Evolutionary conservation across 2,797 vertebrate species (phyloP).

Genomic region (Glossophaga mutica): DNA sequence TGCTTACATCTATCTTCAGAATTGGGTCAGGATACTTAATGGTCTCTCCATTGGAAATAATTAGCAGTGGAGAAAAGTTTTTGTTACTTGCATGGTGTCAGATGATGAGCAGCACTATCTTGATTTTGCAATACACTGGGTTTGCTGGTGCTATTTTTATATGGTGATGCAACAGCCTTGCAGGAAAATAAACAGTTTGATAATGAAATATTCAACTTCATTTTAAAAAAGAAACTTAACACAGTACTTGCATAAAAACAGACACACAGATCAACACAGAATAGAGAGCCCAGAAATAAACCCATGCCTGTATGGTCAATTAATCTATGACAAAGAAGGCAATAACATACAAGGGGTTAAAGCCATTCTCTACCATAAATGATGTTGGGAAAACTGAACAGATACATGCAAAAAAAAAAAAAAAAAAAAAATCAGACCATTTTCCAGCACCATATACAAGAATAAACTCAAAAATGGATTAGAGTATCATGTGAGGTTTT

Average conservation of each 20-base stretch:
- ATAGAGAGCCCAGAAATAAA: not conserved
- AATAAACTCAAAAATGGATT: not conserved
- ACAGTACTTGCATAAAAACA: not conserved
- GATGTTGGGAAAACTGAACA: not conserved
- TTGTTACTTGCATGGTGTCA: not conserved
- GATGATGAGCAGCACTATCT: not conserved
- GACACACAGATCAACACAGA: not conserved
- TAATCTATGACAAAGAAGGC: not conserved
- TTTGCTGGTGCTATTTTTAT: not conserved
- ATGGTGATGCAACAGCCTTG: not conserved
- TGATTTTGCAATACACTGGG: not conserved
- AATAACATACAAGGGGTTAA: not conserved
- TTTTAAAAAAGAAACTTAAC: not conserved
- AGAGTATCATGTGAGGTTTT: not conserved
- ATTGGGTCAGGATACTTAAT: not conserved
- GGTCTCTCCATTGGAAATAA: not conserved
- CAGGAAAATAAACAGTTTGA: not conserved
- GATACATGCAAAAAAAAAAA: not conserved
- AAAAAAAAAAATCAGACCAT: not conserved
- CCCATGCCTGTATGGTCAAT: not conserved
- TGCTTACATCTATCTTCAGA: not conserved
- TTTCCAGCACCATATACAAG: not conserved
- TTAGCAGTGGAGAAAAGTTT: not conserved
- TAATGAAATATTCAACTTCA: not conserved
- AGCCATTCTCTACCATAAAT: not conserved